Conservation (phyloP, 1,140 invertebrate genomes). For the Apis laboriosa region DNA sequence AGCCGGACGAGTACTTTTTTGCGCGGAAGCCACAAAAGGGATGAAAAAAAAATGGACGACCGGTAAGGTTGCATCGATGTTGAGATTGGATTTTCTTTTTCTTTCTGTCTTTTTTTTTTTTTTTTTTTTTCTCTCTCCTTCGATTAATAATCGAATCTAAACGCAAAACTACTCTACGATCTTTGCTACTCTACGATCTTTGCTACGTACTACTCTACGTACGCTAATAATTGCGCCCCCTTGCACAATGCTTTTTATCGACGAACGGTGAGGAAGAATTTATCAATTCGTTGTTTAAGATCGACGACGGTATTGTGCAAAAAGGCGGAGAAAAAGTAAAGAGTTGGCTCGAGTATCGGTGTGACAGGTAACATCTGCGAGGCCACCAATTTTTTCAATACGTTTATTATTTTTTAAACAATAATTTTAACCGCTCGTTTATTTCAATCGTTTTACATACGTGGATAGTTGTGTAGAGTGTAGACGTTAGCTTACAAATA, state of each 20-base stretch:
- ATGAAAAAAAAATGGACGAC: neutral
- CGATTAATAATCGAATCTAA: constrained; percentile 8
- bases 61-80: no score
- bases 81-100: no score
- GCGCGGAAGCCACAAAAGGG: neutral
- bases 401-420: constrained; percentile 79
- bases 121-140: neutral
- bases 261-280: no score
- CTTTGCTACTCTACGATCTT: neutral
- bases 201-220: no score
- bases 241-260: no score
- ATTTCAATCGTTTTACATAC: constrained; percentile 79
- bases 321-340: no score
- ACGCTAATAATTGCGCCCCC: no score
- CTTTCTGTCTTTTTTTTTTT: no score
- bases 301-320: no score
- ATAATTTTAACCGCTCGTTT: constrained; percentile 80
- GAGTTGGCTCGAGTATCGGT: neutral
- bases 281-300: neutral
- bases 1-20: neutral
- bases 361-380: constrained; percentile 29
- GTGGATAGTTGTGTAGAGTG: constrained; percentile 80
- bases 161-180: neutral
- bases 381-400: constrained; percentile 57
- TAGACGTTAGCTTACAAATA: constrained; percentile 83